phyloP scores from a whole-genome alignment of 2,113 vertebrate species.

The Nerophis ophidion region DNA sequence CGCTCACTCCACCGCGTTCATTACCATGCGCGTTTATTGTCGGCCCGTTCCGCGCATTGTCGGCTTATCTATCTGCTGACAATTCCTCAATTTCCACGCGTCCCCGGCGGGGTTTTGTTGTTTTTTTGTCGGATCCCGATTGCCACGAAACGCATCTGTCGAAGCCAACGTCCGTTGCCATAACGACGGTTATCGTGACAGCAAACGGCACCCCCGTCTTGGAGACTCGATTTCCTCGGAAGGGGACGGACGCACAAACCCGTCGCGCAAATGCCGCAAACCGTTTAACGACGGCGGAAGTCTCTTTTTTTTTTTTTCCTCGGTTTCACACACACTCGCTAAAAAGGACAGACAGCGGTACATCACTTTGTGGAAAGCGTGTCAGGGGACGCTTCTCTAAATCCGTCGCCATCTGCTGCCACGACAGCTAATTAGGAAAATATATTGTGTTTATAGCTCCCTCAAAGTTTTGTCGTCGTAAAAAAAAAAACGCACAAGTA shows the following conservation, averaged over 20 bases:
- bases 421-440: conserved; percentile 13
- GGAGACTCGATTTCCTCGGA: conserved; percentile 34
- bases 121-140: conserved; percentile 38
- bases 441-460: conserved; percentile 5
- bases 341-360: conserved; percentile 8
- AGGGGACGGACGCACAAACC: conserved; percentile 17
- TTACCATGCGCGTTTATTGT: conserved; percentile 22
- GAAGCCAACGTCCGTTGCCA: conserved; percentile 49
- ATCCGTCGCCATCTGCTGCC: conserved; percentile 37
- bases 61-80: conserved; percentile 29
- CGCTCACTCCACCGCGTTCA: conserved; percentile 23
- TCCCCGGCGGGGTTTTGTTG: conserved; percentile 43
- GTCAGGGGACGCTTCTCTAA: conserved; percentile 20
- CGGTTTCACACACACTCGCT: conserved; percentile 3
- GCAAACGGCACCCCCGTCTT: conserved; percentile 29
- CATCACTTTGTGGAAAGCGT: conserved; percentile 19
- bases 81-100: conserved; percentile 26
- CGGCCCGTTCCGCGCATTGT: conserved; percentile 21
- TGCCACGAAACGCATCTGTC: conserved; percentile 55
- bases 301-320: conserved; percentile 6
- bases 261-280: conserved; percentile 14
- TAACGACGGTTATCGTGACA: conserved; percentile 49
- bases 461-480: conserved; percentile 10
- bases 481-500: conserved; percentile 1
- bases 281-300: conserved; percentile 14